Evolutionary conservation across 2,888 invertebrate species (phyloP), one percentile per base, ranked within the genome.

Genomic region (Philaethria dido): DNA sequence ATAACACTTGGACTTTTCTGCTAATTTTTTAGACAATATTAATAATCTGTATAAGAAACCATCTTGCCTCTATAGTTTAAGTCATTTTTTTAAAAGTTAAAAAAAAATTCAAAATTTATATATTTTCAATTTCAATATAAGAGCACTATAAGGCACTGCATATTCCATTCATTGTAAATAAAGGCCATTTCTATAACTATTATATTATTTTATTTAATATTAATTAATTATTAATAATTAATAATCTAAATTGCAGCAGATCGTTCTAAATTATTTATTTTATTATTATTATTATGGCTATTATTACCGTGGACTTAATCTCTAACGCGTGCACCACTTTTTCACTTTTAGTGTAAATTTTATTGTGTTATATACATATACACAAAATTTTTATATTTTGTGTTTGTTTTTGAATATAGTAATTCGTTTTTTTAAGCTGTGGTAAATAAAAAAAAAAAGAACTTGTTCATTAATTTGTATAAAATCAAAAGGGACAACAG

Each of bases 281-380:
- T n/a, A 16, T 52, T 52, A 11, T 14, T 57, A 57, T 22, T 57
- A 85, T 84, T 88, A 87, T 88, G 87, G 87, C 87, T 87, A 85
- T 81, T 75, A 77, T 33, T 60, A 45, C 11, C n/a, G 36, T 61
- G 48, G 25, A 20, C 36, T 48, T 57, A 57, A 3, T 9, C 6
- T 22, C 42, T 57, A 57, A 42, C 14, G 55, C 55, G 73, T 73
- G 73, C 70, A 72, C 69, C 66, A 64, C n/a, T n/a, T n/a, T n/a
- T 74, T 79, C 81, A 79, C 78, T 77, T 77, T 48, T 3, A 79
- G 79, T 80, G 79, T n/a, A 77, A 70, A 62, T 72, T 66, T 63
- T 42, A 78, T 80, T 74, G 75, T 77, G 78, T 84, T 87, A 86
- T 86, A 76, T 87, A 87, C 85, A 86, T 66, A 11, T 20, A 22